Base-by-base conservation (phyloP, 1,140 invertebrate species). In the Watersipora subatra region DNA sequence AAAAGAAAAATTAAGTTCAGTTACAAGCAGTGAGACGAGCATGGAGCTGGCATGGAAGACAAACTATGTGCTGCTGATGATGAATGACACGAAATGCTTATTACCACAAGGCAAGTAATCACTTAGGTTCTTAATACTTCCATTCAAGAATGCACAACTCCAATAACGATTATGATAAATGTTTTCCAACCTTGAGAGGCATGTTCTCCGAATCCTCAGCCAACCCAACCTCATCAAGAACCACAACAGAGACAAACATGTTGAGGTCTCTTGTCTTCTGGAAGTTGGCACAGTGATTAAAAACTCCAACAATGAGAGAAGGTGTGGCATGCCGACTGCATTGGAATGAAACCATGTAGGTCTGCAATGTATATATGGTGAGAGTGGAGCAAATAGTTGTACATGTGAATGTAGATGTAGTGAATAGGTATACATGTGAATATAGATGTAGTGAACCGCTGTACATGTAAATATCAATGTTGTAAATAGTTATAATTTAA, bases 111-210 rank as follows among this genome's bases (percentile, higher is more conserved):
- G n/a, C n/a, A n/a, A n/a, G n/a, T n/a, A n/a, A n/a, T n/a, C n/a
- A n/a, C n/a, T n/a, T n/a, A n/a, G n/a, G n/a, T n/a, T n/a, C n/a
- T n/a, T n/a, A n/a, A n/a, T n/a, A n/a, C n/a, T n/a, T n/a, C n/a
- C n/a, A n/a, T n/a, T n/a, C n/a, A n/a, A n/a, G n/a, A n/a, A n/a
- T n/a, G n/a, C n/a, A n/a, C n/a, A n/a, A n/a, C n/a, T n/a, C n/a
- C n/a, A n/a, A n/a, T n/a, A n/a, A n/a, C n/a, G n/a, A n/a, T n/a
- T n/a, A n/a, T n/a, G n/a, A n/a, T n/a, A n/a, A n/a, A n/a, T n/a
- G n/a, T n/a, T n/a, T n/a, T n/a, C n/a, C n/a, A n/a, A 76, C 76
- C 71, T 78, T 78, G 1, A 78, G 68, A 15, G 76, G 76, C 74
- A 76, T 76, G 56, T 64, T 68, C 19, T 71, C 70, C 2, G 74